Conservation (phyloP, 2,888 invertebrate genomes). For the Allacma fusca region DNA sequence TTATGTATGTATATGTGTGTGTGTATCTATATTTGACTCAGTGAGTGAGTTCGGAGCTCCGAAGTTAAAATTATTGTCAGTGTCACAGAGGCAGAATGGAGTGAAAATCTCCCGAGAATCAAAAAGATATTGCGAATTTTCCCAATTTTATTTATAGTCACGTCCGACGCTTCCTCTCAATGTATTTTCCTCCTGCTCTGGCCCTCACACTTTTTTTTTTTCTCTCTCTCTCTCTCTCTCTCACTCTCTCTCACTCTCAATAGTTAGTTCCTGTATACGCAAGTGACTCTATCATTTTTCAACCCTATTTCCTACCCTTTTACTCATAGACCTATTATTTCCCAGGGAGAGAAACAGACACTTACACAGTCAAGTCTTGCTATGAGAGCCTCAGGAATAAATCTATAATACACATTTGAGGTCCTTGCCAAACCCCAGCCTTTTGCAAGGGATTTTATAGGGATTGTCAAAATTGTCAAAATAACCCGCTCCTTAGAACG, state of each 20-base stretch:
- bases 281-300: slow-evolving; percentile 7
- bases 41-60: slow-evolving; percentile 34
- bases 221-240: slow-evolving; percentile 9
- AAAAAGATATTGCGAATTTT: slow-evolving; percentile 57
- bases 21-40: too few relatives aligned
- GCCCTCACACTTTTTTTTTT: background rate
- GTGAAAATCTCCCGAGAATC: slow-evolving; percentile 51
- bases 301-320: slow-evolving; percentile 11
- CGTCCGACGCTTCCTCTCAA: slow-evolving; percentile 39
- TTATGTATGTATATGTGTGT: background rate
- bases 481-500: too few relatives aligned
- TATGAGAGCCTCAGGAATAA: too few relatives aligned
- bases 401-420: too few relatives aligned
- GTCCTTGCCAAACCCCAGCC: too few relatives aligned
- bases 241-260: background rate
- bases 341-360: background rate
- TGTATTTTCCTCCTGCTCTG: background rate
- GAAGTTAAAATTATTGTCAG: slow-evolving; percentile 59
- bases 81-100: slow-evolving; percentile 55
- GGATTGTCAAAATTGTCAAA: too few relatives aligned
- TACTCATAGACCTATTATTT: background rate
- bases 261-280: background rate
- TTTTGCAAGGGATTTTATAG: too few relatives aligned
- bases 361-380: too few relatives aligned
- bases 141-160: slow-evolving; percentile 54